A percentile compares a stretch with the other conserved stretches of the same genome.
Conservation (phyloP, 2,797 vertebrate species). For the Oreochromis mossambicus region DNA sequence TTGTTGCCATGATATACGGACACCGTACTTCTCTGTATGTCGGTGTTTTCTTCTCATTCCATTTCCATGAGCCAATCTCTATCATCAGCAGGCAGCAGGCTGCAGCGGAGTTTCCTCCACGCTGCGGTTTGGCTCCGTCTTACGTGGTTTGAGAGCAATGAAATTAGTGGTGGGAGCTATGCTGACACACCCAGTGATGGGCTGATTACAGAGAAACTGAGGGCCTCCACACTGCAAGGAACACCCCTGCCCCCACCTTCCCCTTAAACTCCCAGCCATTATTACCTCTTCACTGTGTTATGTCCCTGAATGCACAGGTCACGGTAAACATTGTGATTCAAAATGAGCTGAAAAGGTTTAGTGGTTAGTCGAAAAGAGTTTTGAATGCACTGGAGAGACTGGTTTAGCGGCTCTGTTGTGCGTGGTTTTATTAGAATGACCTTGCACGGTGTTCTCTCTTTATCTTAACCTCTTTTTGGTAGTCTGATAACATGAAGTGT, state of each 20-base stretch:
- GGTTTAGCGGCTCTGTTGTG: not conserved
- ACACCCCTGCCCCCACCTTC: slow-evolving; percentile 15
- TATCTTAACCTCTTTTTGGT: not conserved
- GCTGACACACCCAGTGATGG: slow-evolving; percentile 79
- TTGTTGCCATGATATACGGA: not conserved
- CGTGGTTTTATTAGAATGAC: not conserved
- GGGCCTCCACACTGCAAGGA: slow-evolving; percentile 52
- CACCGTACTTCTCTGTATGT: not conserved
- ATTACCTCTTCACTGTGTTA: not conserved
- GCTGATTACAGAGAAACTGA: slow-evolving; percentile 79
- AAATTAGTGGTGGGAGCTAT: slow-evolving; percentile 78
- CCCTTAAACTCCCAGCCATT: not conserved
- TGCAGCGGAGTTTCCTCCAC: slow-evolving; percentile 56
- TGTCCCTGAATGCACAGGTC: slow-evolving; percentile 23
- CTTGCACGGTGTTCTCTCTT: not conserved
- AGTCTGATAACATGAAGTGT: not conserved
- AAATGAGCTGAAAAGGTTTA: not conserved
- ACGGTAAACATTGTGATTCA: not conserved
- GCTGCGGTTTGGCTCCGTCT: slow-evolving; percentile 66
- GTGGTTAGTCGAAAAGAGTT: not conserved
- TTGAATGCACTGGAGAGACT: not conserved
- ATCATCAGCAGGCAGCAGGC: slow-evolving; percentile 49
- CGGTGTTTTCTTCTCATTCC: slow-evolving; percentile 12
- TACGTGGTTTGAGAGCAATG: slow-evolving; percentile 68
- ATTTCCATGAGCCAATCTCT: slow-evolving; percentile 56